Evolutionary conservation across 2,888 invertebrate species (phyloP).

Genomic region (Scelioninae gen. 1): DNA sequence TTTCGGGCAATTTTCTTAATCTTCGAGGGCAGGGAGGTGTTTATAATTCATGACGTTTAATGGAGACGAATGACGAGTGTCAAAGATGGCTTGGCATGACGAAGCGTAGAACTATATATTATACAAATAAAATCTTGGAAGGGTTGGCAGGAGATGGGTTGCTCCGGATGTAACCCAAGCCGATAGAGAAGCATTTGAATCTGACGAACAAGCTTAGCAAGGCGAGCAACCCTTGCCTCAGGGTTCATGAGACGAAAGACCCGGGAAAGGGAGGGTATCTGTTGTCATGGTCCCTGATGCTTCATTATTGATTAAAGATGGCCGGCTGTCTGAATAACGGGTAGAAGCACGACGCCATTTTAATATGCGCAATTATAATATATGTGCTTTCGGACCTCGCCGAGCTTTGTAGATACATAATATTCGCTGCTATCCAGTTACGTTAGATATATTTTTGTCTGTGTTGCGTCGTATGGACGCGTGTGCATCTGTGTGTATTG

Average conservation of each 20-base stretch:
- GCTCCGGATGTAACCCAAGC: too few species aligned
- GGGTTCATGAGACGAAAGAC: constrained; percentile 79
- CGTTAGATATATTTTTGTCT: constrained; percentile 39
- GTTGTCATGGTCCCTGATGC: constrained; percentile 85
- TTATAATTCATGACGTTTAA: constrained; percentile 62
- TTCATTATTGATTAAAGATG: constrained; percentile 85
- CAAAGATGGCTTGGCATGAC: constrained; percentile 62
- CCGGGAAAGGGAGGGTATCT: constrained; percentile 81
- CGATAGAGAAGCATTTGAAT: constrained; percentile 72
- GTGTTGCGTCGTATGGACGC: background rate
- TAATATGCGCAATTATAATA: constrained; percentile 84
- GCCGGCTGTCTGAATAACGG: constrained; percentile 77
- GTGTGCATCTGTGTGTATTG: constrained; percentile 33
- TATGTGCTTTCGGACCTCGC: constrained; percentile 78
- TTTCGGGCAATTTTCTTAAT: constrained; percentile 57
- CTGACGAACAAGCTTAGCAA: constrained; percentile 76
- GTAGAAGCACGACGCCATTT: constrained; percentile 81
- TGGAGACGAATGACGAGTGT: constrained; percentile 66
- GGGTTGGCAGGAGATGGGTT: too few species aligned
- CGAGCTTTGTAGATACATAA: constrained; percentile 48
- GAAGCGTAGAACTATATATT: constrained; percentile 52
- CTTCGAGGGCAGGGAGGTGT: constrained; percentile 39
- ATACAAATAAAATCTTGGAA: constrained; percentile 65
- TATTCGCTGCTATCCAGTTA: constrained; percentile 36
- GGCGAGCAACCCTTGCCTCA: constrained; percentile 80